Evolutionary conservation across 1,140 invertebrate genomes (phyloP), one percentile per base, ranked within the genome.

Genomic region (Agrilus planipennis): DNA sequence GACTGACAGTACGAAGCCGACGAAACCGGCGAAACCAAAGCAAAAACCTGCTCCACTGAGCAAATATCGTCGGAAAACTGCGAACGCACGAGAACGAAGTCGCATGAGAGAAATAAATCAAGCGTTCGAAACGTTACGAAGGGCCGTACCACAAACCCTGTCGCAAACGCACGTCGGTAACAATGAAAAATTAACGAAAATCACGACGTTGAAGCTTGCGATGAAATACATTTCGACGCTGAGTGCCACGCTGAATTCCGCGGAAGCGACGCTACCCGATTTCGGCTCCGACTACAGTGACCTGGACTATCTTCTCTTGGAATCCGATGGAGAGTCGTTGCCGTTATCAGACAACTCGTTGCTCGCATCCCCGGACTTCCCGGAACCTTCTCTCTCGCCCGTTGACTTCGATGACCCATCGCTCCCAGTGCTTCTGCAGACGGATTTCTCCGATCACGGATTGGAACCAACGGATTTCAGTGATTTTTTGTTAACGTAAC

Each of bases 51-150:
- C 86, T 23, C 87, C 88, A 2, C 67, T 91, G 40, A 88, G 84
- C 67, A 92, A 90, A 61, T 92, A 92, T 61, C 65, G 88, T 14
- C 70, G 89, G 42, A 87, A 86, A 67, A 89, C 87, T 1, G 89
- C 89, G 1, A 92, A 92, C 67, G 85, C 86, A 0, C 62, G 89
- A 3, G 89, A 92, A 59, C 59, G 89, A 16, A 78, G 75, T 38
- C 66, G 89, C 31, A 91, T 92, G 87, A 66, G 82, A 31, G 86
- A 91, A 58, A 90, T 92, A 39, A 91, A 91, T 64, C 71, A 76
- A 34, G 88, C 86, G 1, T 92, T 90, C 64, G 85, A 89, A 59
- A 71, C 75, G 1, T 67, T 92, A 1, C 69, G 84, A 16, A 68
- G 73, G 19, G 81, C 77, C 4, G 78, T 92, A 1, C 88, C 88